Conservation (phyloP, 2,113 vertebrate species). For the Pyxicephalus adspersus region DNA sequence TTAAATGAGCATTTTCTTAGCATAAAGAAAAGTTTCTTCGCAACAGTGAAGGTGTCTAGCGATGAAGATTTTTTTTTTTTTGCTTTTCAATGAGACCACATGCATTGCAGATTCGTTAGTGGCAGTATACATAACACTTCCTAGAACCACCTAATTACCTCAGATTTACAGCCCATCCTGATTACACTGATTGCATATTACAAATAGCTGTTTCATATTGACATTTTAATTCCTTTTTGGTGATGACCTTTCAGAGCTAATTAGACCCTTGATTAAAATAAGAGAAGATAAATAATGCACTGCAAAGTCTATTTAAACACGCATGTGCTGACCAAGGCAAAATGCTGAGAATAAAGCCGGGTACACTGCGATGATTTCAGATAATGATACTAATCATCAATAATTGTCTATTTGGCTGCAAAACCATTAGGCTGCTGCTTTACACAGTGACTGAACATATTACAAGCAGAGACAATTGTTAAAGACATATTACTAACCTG, state of each 20-base stretch:
- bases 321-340: conserved; percentile 10
- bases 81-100: not conserved
- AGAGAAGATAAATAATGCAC: conserved; percentile 6
- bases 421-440: not conserved
- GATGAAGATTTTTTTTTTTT: not conserved
- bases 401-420: not conserved
- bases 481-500: no score
- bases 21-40: no score
- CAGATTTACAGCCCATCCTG: conserved; percentile 18
- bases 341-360: not conserved
- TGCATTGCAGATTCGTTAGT: not conserved
- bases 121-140: not conserved
- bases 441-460: not conserved
- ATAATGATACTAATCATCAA: conserved; percentile 22
- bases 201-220: conserved; percentile 32
- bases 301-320: not conserved
- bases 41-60: not conserved
- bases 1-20: no score
- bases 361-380: not conserved
- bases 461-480: not conserved
- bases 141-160: conserved; percentile 13
- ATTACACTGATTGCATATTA: not conserved
- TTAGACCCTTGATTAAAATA: conserved; percentile 34
- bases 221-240: conserved; percentile 36
- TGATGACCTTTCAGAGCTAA: conserved; percentile 46